Evolutionary conservation across 2,113 vertebrate genomes (phyloP).

Genomic region (Sarotherodon lohbergeri): DNA sequence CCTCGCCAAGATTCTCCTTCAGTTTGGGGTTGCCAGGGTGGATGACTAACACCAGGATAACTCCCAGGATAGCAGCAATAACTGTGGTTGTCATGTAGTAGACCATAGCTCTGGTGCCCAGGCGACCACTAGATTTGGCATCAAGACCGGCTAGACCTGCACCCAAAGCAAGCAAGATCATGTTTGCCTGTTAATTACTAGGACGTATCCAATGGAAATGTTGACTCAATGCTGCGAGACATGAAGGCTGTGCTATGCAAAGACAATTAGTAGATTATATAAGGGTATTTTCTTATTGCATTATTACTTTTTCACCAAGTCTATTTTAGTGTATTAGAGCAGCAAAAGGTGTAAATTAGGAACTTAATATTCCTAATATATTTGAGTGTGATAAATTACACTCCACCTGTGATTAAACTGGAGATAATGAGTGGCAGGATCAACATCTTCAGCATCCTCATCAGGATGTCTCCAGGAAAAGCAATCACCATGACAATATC

Average conservation of each 20-base stretch:
- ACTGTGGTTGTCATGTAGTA: constrained; percentile 97
- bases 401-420: constrained; percentile 95
- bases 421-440: constrained; percentile 98
- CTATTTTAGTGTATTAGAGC: neutral
- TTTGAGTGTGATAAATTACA: neutral
- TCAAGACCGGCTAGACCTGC: constrained; percentile 92
- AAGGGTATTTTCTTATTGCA: neutral
- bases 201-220: neutral
- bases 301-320: neutral
- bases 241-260: neutral
- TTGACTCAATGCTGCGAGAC: neutral
- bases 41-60: constrained; percentile 93
- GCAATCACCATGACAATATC: constrained; percentile 95
- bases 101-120: constrained; percentile 96
- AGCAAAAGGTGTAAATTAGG: neutral
- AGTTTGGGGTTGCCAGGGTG: constrained; percentile 97
- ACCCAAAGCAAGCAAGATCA: constrained; percentile 24
- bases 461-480: constrained; percentile 97
- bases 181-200: constrained; percentile 6
- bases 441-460: constrained; percentile 99
- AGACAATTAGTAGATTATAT: neutral
- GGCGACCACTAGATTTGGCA: constrained; percentile 93
- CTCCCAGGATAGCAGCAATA: constrained; percentile 93
- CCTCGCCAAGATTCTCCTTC: constrained; percentile 89
- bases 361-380: neutral